These are phyloP conservation scores for Hylomyscus alleni DNA, from an alignment of 2,797 vertebrate species.

Conservation along the genomic window DNA sequence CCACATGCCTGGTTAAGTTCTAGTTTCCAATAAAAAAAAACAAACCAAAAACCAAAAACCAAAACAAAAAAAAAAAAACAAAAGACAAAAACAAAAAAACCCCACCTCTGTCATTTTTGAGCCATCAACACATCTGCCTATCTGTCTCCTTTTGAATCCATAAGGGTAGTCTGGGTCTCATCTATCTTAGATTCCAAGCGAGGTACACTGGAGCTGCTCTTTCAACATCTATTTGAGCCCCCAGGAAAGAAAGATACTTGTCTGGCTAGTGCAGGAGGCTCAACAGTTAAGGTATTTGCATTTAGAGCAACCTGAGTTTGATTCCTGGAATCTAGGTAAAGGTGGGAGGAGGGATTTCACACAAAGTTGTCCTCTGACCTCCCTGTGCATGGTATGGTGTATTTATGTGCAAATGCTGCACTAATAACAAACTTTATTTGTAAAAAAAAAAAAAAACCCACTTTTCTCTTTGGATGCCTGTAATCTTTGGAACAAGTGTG, in stretches of 20 bases:
- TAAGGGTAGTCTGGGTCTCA: not conserved
- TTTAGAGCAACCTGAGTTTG: not conserved
- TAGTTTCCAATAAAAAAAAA: constrained; percentile 26
- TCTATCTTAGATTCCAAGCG: not conserved
- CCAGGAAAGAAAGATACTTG: not conserved
- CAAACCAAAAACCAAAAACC: too few species aligned
- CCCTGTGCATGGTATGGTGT: not conserved
- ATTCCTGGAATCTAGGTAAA: not conserved
- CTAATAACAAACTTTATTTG: not conserved
- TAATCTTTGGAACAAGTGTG: not conserved
- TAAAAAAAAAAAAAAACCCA: not conserved
- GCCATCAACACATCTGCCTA: not conserved
- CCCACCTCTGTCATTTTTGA: not conserved
- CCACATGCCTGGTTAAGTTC: not conserved
- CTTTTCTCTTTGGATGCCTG: not conserved
- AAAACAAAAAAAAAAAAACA: too few species aligned
- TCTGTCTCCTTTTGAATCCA: not conserved
- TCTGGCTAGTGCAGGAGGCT: not conserved
- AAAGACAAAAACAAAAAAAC: too few species aligned
- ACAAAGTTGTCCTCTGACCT: not conserved
- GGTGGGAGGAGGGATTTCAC: not conserved
- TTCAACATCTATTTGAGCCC: not conserved
- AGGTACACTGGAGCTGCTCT: not conserved
- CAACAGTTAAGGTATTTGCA: not conserved
- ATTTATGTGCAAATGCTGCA: not conserved